Percentiles rank a stretch among this genome's conserved stretches.
Conservation (phyloP, 2,888 invertebrate species). For the Orthosia gracilis region DNA sequence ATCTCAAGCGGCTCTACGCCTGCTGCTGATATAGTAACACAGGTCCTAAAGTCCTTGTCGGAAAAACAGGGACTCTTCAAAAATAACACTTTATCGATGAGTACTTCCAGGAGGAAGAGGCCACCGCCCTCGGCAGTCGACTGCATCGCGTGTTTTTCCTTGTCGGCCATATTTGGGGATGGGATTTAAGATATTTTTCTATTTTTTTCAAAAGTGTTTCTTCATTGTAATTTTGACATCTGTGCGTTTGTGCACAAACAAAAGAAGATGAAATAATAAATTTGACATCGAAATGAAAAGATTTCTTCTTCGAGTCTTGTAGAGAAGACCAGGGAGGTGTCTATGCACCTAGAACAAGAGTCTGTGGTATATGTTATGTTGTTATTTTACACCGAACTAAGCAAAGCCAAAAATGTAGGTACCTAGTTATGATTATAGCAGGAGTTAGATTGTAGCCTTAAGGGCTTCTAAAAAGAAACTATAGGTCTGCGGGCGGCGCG, state of each 20-base stretch:
- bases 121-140: constrained; percentile 73
- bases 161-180: constrained; percentile 72
- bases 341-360: not conserved
- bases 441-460: no score
- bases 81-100: constrained; percentile 90
- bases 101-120: constrained; percentile 92
- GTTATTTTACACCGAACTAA: no score
- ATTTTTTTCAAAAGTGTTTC: constrained; percentile 61
- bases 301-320: constrained; percentile 41
- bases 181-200: constrained; percentile 72
- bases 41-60: constrained; percentile 90
- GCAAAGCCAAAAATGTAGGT: no score
- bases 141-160: no score
- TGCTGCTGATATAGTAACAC: constrained; percentile 92
- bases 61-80: constrained; percentile 85
- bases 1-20: constrained; percentile 91
- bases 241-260: constrained; percentile 66
- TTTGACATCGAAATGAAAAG: constrained; percentile 25
- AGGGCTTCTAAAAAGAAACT: no score
- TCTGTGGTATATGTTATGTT: no score
- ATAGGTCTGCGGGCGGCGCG: no score
- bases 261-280: constrained; percentile 64
- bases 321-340: constrained; percentile 15
- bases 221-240: constrained; percentile 73
- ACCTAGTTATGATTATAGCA: no score